phyloP scores from a whole-genome alignment of 64 coral and sea anemone species.

The Montipora efflorescens region DNA sequence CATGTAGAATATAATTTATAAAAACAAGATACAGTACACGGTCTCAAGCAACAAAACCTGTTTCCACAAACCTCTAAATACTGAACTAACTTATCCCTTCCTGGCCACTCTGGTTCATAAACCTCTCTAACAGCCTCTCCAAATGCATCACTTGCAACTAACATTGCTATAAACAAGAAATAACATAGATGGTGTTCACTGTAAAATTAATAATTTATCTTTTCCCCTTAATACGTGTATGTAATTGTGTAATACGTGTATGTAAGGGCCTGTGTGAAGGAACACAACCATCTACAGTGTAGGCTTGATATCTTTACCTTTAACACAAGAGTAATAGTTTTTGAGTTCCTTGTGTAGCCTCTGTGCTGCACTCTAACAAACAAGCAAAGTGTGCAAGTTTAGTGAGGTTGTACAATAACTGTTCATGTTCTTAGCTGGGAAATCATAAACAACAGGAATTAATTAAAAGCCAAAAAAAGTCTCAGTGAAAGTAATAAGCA shows the following conservation, averaged over 20 bases:
- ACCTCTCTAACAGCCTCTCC: conserved; percentile 93
- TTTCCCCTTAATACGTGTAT: background rate
- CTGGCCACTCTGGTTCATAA: conserved; percentile 97
- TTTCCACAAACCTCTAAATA: conserved; percentile 84
- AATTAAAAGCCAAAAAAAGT: too few relatives aligned
- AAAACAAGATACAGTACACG: background rate
- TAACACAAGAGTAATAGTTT: conserved; percentile 93
- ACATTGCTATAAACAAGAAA: conserved; percentile 76
- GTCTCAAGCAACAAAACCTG: background rate
- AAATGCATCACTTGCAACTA: conserved; percentile 86
- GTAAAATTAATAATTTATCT: background rate
- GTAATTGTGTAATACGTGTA: background rate
- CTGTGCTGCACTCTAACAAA: conserved; percentile 86
- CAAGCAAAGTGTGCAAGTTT: background rate
- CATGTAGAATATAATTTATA: background rate
- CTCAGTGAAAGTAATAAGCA: too few relatives aligned
- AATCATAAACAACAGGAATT: too few relatives aligned
- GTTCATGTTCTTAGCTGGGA: too few relatives aligned
- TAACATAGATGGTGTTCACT: too few relatives aligned
- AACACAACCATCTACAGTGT: too few relatives aligned
- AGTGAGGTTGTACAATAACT: background rate
- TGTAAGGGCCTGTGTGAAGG: background rate
- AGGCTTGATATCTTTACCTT: conserved; percentile 65
- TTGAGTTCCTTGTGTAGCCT: conserved; percentile 98
- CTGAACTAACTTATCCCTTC: conserved; percentile 74